Evolutionary conservation across 1,140 invertebrate genomes (phyloP).

Genomic region (Drosophila rufa): DNA sequence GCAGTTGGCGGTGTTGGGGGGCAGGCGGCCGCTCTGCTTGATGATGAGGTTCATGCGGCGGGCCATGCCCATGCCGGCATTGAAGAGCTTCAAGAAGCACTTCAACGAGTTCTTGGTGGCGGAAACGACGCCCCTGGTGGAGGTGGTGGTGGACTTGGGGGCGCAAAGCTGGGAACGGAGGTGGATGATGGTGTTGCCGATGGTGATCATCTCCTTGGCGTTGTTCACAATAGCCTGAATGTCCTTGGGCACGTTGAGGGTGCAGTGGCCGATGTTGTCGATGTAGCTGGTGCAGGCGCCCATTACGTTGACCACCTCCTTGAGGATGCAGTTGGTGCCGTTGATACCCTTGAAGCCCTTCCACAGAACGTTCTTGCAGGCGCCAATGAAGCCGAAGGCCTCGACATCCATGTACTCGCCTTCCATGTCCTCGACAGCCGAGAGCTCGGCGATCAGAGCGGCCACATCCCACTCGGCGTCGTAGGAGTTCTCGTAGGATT

Average conservation of each 20-base stretch:
- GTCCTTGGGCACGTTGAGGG: conserved; percentile 47
- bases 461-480: conserved; percentile 13
- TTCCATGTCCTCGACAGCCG: conserved; percentile 6
- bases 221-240: conserved; percentile 38
- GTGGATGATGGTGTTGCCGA: conserved; percentile 43
- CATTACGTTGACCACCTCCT: conserved; percentile 37
- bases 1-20: conserved; percentile 45
- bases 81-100: conserved; percentile 24
- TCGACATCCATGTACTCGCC: conserved; percentile 53
- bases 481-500: neutral
- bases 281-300: conserved; percentile 45
- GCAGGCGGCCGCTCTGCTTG: conserved; percentile 31
- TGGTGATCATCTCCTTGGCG: conserved; percentile 35
- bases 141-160: neutral
- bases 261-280: conserved; percentile 36
- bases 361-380: conserved; percentile 15
- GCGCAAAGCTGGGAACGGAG: conserved; percentile 33
- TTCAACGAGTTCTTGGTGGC: neutral
- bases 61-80: conserved; percentile 12
- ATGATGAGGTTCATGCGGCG: conserved; percentile 32
- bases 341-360: conserved; percentile 35
- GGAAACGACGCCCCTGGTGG: neutral
- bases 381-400: conserved; percentile 17
- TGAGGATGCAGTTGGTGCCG: conserved; percentile 60
- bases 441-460: conserved; percentile 6